These are phyloP conservation scores for Apodemus speciosus DNA, from an alignment of 2,113 vertebrate species.

Conservation along the genomic window DNA sequence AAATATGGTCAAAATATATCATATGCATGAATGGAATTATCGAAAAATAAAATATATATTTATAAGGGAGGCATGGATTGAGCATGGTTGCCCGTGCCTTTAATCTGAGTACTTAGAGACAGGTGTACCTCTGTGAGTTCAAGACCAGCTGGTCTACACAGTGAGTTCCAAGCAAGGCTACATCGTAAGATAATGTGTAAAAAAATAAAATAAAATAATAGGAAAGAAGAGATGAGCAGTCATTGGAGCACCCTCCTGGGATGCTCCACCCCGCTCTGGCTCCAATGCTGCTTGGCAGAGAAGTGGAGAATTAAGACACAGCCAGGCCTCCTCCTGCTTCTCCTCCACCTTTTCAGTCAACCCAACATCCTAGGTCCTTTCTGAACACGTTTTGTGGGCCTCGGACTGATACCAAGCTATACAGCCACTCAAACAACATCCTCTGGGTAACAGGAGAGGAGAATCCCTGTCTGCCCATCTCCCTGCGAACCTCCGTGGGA, in stretches of 20 bases:
- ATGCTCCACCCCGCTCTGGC: accelerated
- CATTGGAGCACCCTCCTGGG: no score
- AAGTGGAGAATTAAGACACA: background rate
- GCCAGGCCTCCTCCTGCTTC: background rate
- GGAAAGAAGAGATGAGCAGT: background rate
- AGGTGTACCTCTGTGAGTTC: background rate
- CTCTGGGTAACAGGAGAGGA: no score
- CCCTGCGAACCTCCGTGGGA: background rate
- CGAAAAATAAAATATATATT: background rate
- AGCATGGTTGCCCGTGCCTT: background rate
- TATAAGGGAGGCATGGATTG: background rate
- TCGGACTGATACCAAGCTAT: background rate
- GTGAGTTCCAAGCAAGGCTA: background rate
- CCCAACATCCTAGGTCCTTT: accelerated
- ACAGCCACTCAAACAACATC: background rate
- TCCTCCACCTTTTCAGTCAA: background rate
- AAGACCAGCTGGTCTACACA: background rate
- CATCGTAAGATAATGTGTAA: background rate
- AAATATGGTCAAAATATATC: background rate
- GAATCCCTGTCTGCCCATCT: no score
- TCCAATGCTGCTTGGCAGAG: no score
- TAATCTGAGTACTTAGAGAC: background rate
- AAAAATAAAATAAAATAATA: background rate
- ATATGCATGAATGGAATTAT: background rate
- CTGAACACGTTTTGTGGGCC: background rate